Conservation (phyloP, 2,888 invertebrate genomes). For the Mylabris sibirica region DNA sequence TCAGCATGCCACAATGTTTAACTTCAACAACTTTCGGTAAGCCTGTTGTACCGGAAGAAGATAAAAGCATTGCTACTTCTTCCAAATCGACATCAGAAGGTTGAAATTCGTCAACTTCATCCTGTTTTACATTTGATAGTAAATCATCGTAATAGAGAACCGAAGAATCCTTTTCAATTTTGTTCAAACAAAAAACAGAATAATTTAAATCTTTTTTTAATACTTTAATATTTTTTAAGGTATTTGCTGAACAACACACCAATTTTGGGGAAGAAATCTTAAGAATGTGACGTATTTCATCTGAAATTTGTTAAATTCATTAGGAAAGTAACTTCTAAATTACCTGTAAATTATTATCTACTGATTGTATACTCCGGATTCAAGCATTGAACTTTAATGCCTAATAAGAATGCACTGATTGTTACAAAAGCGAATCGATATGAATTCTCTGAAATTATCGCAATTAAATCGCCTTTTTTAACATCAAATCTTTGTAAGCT, state of each 20-base stretch:
- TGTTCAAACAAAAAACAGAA: background rate
- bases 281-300: constrained; percentile 16
- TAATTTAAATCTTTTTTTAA: background rate
- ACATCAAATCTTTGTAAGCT: constrained; percentile 9
- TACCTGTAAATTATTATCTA: background rate
- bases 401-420: constrained; percentile 5
- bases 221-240: background rate
- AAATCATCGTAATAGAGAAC: background rate
- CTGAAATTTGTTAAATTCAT: constrained; percentile 12
- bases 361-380: constrained; percentile 20
- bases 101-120: background rate
- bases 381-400: background rate
- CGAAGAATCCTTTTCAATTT: background rate
- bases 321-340: background rate
- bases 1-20: constrained; percentile 57
- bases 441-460: constrained; percentile 24
- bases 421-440: constrained; percentile 6
- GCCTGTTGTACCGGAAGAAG: constrained; percentile 86
- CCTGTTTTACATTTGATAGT: background rate
- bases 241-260: background rate
- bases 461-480: constrained; percentile 19
- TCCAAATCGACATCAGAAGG: constrained; percentile 5
- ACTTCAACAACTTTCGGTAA: constrained; percentile 77
- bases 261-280: constrained; percentile 9
- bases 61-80: constrained; percentile 67